Base-by-base conservation (phyloP, 2,888 invertebrate genomes). In the Latrodectus hesperus region DNA sequence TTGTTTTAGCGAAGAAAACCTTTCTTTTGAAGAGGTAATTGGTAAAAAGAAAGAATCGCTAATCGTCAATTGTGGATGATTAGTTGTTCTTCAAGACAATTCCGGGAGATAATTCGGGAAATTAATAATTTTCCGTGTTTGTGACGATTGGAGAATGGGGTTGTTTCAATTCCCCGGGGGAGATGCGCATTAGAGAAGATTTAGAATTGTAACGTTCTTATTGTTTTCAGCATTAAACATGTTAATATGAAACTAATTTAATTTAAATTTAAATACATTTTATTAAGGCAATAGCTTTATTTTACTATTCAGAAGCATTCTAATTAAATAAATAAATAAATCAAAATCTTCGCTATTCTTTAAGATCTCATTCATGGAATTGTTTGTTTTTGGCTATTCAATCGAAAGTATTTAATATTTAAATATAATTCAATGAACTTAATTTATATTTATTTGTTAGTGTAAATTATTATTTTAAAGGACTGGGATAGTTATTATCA, bases 1-100 rank as follows among this genome's bases (percentile, higher is more conserved):
- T 60, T 60, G 60, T 60, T 60, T 38, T 60, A 60, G n/a, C 60
- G n/a, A 60, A 60, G 60, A 60, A n/a, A 60, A 60, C 38, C 38
- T 60, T 60, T 60, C 60, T 60, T n/a, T n/a, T n/a, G n/a, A 60
- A 12, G 60, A 60, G n/a, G 60, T 60, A 60, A 60, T 60, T 60
- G 60, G n/a, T 60, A n/a, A n/a, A 60, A 60, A 60, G n/a, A 60
- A n/a, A 60, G 12, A n/a, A n/a, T 60, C 60, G 12, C 60, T 60
- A 60, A 60, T 60, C 60, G 60, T 16, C 60, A 60, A 60, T 60
- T 60, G 60, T 12, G 60, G n/a, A 60, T 60, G 60, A 60, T 60
- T 60, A 60, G 60, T 60, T 60, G 60, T 16, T 12, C n/a, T 60
- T 60, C 60, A n/a, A 16, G 12, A n/a, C 60, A 6, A 60, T 60